A percentile compares a stretch with the other conserved stretches of the same genome.
Conservation (phyloP, 35 echinoderm and acorn worm species). For the Lytechinus variegatus region DNA sequence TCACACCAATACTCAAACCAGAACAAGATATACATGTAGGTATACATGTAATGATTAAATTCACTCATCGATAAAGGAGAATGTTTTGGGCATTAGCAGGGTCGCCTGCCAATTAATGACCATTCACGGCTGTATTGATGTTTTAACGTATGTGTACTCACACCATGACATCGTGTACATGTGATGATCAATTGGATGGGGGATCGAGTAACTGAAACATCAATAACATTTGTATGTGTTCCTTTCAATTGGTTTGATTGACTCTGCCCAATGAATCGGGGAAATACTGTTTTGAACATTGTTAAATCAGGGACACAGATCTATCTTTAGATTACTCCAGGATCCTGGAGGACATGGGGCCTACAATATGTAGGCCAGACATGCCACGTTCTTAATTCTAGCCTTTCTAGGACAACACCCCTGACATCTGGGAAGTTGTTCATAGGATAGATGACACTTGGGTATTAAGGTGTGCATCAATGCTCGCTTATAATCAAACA, state of each 20-base stretch:
- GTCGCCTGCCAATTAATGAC: neutral
- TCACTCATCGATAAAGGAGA: neutral
- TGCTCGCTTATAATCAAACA: too few species aligned
- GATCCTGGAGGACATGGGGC: too few species aligned
- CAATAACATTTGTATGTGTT: slow-evolving; percentile 1
- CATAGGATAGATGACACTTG: too few species aligned
- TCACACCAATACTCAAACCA: neutral
- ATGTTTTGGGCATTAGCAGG: neutral
- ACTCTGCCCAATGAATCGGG: neutral
- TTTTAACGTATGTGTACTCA: neutral
- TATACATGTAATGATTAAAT: neutral
- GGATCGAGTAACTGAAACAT: neutral
- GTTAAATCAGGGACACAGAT: too few species aligned
- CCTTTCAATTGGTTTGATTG: neutral
- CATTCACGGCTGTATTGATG: neutral
- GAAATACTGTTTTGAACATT: too few species aligned
- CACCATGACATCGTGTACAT: neutral
- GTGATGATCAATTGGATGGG: neutral
- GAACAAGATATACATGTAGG: neutral
- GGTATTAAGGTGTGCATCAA: too few species aligned
- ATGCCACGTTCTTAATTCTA: too few species aligned
- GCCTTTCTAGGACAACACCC: neutral
- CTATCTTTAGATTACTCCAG: too few species aligned
- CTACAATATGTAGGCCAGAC: too few species aligned
- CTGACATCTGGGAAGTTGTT: neutral